Evolutionary conservation across 1,140 invertebrate genomes (phyloP), one percentile per base, ranked within the genome.

Genomic region (Neodiprion pinetum): DNA sequence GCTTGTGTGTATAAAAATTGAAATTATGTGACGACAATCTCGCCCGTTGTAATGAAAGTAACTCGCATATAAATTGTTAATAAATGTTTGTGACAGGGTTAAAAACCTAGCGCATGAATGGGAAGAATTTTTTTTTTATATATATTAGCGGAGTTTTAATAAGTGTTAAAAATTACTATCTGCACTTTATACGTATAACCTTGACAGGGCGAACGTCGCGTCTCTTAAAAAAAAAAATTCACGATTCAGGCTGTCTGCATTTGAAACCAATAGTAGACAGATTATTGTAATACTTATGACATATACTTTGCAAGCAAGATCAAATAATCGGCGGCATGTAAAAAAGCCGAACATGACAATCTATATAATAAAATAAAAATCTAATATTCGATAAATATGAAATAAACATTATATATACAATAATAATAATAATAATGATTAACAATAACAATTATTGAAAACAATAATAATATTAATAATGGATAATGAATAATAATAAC

Each of bases 301-400:
- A 40, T 5, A 40, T 40, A 40, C 28, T 17, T 47, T 67, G 65
- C 71, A 66, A 74, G 53, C 23, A 61, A 74, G 3, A 40, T 47
- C n/a, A 7, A 70, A 28, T n/a, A 17, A 72, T 70, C 75, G 77
- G 73, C 74, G 68, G 72, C 68, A 75, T 73, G 74, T 67, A 67
- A 78, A 40, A 40, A 81, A 72, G 81, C 83, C 80, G 77, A 84
- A 81, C 76, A 84, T 82, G 85, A 87, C 85, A 87, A 87, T 87
- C 85, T 85, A 77, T 85, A 83, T 80, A 69, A 80, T 82, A 82
- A 78, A 77, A 76, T 78, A 77, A 78, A 49, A 70, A 61, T 61
- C 53, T 61, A 61, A 61, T 61, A 61, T 61, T 61, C 28, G 28
- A 40, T 40, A 40, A 40, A 40, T 40, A 74, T 72, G 71, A 74